A percentile compares a stretch with the other conserved stretches of the same genome.
phyloP scores from a whole-genome alignment of 64 coral and sea anemone genomes.

The Astreopora myriophthalma region DNA sequence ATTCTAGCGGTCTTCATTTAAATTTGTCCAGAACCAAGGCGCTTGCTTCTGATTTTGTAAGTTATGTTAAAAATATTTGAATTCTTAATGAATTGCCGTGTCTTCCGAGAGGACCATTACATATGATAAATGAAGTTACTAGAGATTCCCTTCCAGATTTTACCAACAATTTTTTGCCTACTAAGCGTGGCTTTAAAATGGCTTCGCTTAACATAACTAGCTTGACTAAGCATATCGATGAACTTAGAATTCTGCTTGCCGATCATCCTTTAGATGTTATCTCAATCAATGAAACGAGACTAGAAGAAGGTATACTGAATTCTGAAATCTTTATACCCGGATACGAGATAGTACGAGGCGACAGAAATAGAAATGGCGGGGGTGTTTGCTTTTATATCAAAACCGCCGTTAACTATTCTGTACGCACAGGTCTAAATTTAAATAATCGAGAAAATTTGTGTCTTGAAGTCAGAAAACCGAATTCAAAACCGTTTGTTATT shows the following conservation, averaged over 20 bases:
- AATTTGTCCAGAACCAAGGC: no score
- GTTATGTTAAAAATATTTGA: no score
- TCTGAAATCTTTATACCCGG: constrained; percentile 5
- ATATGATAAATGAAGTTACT: no score
- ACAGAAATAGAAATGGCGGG: constrained; percentile 24
- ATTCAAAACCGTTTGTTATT: background rate
- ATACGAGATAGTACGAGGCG: background rate
- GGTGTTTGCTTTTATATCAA: constrained; percentile 15
- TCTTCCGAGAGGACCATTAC: no score
- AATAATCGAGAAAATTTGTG: background rate
- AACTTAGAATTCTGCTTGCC: background rate
- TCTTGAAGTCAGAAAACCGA: background rate
- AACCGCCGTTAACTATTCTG: background rate
- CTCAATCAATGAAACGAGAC: constrained; percentile 16
- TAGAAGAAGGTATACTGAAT: background rate
- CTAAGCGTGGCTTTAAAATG: no score
- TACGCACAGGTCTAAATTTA: background rate
- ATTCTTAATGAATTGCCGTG: no score
- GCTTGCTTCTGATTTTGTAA: no score
- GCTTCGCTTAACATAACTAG: background rate
- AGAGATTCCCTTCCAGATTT: no score
- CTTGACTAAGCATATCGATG: background rate
- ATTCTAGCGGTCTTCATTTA: no score
- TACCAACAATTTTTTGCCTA: no score
- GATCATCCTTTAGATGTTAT: background rate